Percentiles rank a stretch among this genome's conserved stretches.
phyloP scores from a whole-genome alignment of 2,888 invertebrate species.

The Lamproptera curius region DNA sequence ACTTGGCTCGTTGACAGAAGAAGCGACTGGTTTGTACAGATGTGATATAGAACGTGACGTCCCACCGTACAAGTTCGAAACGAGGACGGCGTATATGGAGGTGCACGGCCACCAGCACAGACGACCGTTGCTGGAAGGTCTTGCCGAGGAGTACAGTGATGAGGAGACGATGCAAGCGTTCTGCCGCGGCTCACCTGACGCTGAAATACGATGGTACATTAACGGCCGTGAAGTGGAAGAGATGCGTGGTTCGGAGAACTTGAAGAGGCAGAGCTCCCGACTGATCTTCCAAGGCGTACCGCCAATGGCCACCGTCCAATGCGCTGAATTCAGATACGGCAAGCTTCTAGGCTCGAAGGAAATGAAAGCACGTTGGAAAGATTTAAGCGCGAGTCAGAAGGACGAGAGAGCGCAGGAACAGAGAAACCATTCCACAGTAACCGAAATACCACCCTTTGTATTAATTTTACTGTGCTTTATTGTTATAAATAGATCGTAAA shows the following conservation, averaged over 20 bases:
- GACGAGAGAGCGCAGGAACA: slow-evolving; percentile 39
- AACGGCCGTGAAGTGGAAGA: slow-evolving; percentile 53
- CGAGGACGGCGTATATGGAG: slow-evolving; percentile 54
- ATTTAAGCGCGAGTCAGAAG: slow-evolving; percentile 23
- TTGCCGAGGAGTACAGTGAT: slow-evolving; percentile 50
- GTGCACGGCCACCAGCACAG: slow-evolving; percentile 52
- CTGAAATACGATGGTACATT: slow-evolving; percentile 63
- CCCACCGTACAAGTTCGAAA: slow-evolving; percentile 58
- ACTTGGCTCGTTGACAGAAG: slow-evolving; percentile 54
- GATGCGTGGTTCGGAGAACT: slow-evolving; percentile 42
- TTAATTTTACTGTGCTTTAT: slow-evolving; percentile 22
- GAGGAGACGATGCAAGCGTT: slow-evolving; percentile 57
- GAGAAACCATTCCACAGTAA: slow-evolving; percentile 30
- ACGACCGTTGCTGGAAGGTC: slow-evolving; percentile 55
- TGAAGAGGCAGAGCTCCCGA: slow-evolving; percentile 45
- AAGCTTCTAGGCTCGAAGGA: slow-evolving; percentile 59
- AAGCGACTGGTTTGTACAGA: slow-evolving; percentile 60
- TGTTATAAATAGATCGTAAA: slow-evolving; percentile 12
- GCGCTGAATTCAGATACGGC: slow-evolving; percentile 70
- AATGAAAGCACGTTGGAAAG: slow-evolving; percentile 50
- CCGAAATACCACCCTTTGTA: slow-evolving; percentile 26
- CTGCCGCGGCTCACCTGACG: slow-evolving; percentile 51
- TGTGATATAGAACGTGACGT: slow-evolving; percentile 63
- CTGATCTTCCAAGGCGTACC: slow-evolving; percentile 60
- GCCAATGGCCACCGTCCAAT: slow-evolving; percentile 69